phyloP scores from a whole-genome alignment of 2,888 invertebrate genomes.

The Laothoe populi region DNA sequence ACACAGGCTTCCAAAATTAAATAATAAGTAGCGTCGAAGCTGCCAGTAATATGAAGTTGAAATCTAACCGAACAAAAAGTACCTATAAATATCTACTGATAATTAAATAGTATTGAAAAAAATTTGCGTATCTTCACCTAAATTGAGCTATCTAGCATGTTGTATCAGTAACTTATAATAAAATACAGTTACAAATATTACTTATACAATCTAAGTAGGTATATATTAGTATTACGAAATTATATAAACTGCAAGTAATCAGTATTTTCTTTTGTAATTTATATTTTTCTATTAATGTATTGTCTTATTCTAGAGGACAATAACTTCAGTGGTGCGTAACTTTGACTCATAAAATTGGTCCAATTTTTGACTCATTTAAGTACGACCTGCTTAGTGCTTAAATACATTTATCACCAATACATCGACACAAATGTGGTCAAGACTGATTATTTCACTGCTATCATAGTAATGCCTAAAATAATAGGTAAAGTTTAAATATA shows the following conservation, averaged over 20 bases:
- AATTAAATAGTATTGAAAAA: too few relatives aligned
- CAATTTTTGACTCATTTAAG: neutral
- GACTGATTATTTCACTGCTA: constrained; percentile 3
- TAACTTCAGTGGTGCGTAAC: constrained; percentile 11
- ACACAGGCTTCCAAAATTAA: too few relatives aligned
- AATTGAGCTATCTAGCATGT: too few relatives aligned
- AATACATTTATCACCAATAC: neutral
- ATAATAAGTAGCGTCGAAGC: too few relatives aligned
- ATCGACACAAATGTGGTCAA: constrained; percentile 18
- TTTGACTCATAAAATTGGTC: neutral
- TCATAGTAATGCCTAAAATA: neutral
- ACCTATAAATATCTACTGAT: too few relatives aligned
- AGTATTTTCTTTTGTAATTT: neutral
- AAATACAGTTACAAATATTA: too few relatives aligned
- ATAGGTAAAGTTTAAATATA: neutral
- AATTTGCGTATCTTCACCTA: too few relatives aligned
- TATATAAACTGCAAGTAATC: neutral
- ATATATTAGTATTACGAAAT: too few relatives aligned
- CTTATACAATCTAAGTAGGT: too few relatives aligned
- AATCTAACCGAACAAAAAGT: too few relatives aligned
- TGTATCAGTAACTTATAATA: too few relatives aligned
- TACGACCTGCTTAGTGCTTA: neutral
- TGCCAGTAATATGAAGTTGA: too few relatives aligned
- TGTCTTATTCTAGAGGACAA: neutral
- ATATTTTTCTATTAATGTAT: neutral